These are phyloP conservation scores for Drosophila lacicola DNA, from an alignment of 2,888 invertebrate genomes.

Conservation along the genomic window DNA sequence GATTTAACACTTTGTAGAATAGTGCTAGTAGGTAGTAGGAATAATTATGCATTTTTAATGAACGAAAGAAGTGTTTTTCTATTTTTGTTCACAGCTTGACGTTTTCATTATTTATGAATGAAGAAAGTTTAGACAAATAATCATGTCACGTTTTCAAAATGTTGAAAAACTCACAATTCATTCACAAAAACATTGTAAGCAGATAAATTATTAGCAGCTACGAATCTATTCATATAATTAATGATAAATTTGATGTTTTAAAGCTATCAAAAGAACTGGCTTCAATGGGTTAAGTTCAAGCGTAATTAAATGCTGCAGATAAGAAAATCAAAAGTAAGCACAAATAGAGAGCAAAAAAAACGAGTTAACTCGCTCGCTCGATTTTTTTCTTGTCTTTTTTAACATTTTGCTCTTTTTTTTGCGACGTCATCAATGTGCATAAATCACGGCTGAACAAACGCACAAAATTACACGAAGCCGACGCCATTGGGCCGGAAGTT, in stretches of 20 bases:
- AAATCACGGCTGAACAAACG: constrained; percentile 78
- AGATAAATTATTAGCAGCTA: background rate
- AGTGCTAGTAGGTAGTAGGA: background rate
- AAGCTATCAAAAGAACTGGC: background rate
- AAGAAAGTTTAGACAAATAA: background rate
- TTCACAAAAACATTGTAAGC: background rate
- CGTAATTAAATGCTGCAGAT: constrained; percentile 45
- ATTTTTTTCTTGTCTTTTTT: constrained; percentile 14
- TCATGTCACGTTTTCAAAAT: constrained; percentile 16
- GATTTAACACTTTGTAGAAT: background rate
- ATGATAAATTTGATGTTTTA: background rate
- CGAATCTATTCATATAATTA: background rate
- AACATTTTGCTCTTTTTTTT: constrained; percentile 9
- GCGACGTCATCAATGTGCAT: constrained; percentile 79
- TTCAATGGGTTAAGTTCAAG: constrained; percentile 49
- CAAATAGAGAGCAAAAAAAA: constrained; percentile 20
- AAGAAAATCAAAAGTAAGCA: constrained; percentile 48
- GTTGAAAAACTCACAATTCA: background rate
- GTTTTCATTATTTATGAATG: constrained; percentile 10
- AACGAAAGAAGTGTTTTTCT: background rate
- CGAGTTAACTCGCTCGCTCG: constrained; percentile 24
- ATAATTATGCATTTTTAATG: background rate
- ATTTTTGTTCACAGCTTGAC: background rate
- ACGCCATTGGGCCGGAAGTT: constrained; percentile 70
- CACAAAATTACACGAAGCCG: constrained; percentile 73